Conservation (phyloP, 2,797 vertebrate genomes). For the Sphenodon punctatus region DNA sequence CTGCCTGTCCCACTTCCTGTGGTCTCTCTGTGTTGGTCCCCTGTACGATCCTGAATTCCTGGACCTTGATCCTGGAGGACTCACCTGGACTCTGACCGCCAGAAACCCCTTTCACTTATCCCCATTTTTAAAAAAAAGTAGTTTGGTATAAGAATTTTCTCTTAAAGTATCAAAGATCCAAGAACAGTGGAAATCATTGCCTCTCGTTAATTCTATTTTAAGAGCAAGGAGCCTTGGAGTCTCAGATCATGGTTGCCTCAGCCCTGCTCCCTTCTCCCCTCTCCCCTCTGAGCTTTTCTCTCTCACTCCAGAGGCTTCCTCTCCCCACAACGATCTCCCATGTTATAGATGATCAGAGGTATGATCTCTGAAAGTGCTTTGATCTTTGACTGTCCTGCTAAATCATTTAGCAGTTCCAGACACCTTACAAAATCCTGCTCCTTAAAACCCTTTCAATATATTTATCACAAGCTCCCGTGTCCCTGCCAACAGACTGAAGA, state of each 20-base stretch:
- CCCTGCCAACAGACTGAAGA: not conserved
- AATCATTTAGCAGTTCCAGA: accelerated
- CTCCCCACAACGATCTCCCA: accelerated
- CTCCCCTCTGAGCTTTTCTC: accelerated
- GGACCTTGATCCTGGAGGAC: too few relatives aligned
- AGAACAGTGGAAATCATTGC: not conserved
- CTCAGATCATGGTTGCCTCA: not conserved
- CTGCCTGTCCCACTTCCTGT: too few relatives aligned
- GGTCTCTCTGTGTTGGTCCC: too few relatives aligned
- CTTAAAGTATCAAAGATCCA: not conserved
- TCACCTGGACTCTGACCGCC: too few relatives aligned
- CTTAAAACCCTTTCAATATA: not conserved
- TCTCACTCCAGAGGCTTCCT: not conserved
- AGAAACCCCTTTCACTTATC: too few relatives aligned
- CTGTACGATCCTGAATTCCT: too few relatives aligned
- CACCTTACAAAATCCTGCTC: not conserved
- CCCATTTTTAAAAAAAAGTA: too few relatives aligned
- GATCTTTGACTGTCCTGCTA: not conserved
- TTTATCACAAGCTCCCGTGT: not conserved
- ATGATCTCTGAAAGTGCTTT: not conserved
- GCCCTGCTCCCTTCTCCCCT: not conserved
- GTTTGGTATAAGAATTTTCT: too few relatives aligned
- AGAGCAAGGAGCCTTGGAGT: not conserved
- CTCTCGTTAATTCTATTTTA: not conserved
- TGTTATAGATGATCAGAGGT: not conserved